Conservation (phyloP, 2,797 vertebrate species). For the Anguilla marmorata region DNA sequence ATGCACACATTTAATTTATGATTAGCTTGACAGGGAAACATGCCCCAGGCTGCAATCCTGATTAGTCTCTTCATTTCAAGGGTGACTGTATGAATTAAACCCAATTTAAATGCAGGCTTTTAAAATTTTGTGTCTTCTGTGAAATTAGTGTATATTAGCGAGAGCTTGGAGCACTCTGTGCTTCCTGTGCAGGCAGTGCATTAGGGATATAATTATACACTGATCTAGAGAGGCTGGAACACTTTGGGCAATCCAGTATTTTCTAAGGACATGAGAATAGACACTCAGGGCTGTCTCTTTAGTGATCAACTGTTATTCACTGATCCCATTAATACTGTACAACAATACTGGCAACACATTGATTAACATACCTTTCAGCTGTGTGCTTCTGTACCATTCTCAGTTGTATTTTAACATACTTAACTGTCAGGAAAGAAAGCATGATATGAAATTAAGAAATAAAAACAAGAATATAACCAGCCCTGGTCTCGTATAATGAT, state of each 20-base stretch:
- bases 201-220: conserved; percentile 1
- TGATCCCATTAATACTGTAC: neutral
- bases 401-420: neutral
- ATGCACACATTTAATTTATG: neutral
- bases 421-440: neutral
- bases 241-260: neutral
- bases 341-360: neutral
- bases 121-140: neutral
- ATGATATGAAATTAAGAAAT: neutral
- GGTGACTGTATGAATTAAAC: neutral
- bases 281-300: neutral
- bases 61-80: neutral
- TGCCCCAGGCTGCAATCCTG: neutral
- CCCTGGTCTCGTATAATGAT: neutral
- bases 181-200: neutral
- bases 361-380: neutral
- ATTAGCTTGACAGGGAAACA: neutral
- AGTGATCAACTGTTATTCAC: neutral
- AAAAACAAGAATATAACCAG: neutral
- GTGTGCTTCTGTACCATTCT: neutral
- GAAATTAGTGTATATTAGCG: conserved; percentile 4
- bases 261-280: neutral
- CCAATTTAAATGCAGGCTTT: neutral
- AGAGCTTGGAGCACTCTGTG: conserved; percentile 13
- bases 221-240: neutral